These are phyloP conservation scores for Aethina tumida DNA, from an alignment of 1,140 invertebrate species.

Conservation along the genomic window DNA sequence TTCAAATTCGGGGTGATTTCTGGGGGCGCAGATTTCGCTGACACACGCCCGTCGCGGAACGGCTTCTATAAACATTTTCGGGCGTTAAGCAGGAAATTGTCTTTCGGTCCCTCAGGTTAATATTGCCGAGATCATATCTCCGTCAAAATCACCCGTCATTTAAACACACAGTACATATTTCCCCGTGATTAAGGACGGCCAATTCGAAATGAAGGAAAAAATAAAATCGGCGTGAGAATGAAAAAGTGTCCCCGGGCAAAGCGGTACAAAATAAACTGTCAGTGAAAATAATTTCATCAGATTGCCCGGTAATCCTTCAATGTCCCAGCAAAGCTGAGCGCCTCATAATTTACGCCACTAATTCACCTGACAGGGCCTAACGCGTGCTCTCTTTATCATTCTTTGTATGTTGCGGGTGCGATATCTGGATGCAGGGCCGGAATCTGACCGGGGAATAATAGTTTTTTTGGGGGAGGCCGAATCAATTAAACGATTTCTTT, in stretches of 20 bases:
- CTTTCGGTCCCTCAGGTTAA: too few relatives aligned
- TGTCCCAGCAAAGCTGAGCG: slow-evolving; percentile 16
- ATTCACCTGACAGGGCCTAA: slow-evolving; percentile 24
- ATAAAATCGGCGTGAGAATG: too few relatives aligned
- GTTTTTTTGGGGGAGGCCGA: too few relatives aligned
- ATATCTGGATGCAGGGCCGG: too few relatives aligned
- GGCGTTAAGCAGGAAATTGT: too few relatives aligned
- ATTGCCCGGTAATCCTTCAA: slow-evolving; percentile 24
- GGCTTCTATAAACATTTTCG: slow-evolving; percentile 15
- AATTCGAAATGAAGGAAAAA: too few relatives aligned
- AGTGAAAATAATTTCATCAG: slow-evolving; percentile 27
- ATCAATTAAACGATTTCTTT: too few relatives aligned
- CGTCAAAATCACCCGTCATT: too few relatives aligned
- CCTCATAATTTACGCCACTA: slow-evolving; percentile 27
- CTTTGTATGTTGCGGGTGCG: slow-evolving; percentile 16
- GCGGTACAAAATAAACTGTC: slow-evolving; percentile 14
- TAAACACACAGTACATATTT: too few relatives aligned
- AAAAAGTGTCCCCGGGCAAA: too few relatives aligned
- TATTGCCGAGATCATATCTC: slow-evolving; percentile 2
- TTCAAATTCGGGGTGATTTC: slow-evolving; percentile 16
- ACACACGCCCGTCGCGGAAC: slow-evolving; percentile 15
- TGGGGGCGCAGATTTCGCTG: slow-evolving; percentile 15
- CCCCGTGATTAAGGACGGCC: too few relatives aligned
- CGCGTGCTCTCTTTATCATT: slow-evolving; percentile 19
- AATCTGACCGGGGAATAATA: too few relatives aligned